Conservation (phyloP, 2,113 vertebrate genomes). For the Micronycteris hirsuta region DNA sequence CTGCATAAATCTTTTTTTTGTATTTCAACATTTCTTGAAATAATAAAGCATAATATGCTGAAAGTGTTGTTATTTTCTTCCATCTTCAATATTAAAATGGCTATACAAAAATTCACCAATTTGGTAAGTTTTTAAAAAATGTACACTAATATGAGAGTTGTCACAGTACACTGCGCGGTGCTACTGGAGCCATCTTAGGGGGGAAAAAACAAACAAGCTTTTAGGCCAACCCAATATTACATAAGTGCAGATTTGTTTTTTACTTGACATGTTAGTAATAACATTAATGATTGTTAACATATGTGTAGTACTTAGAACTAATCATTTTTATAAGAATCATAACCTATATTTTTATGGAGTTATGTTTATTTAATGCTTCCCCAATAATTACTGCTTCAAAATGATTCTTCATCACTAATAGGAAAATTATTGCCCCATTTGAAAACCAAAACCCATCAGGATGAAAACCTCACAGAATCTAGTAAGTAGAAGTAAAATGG, state of each 20-base stretch:
- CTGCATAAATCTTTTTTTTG: too few species aligned
- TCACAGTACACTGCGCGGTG: too few species aligned
- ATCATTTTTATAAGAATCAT: constrained; percentile 36
- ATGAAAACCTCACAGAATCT: not conserved
- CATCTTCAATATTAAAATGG: too few species aligned
- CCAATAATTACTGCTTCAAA: constrained; percentile 26
- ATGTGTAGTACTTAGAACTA: constrained; percentile 36
- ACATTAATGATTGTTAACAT: constrained; percentile 40
- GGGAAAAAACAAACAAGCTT: too few species aligned
- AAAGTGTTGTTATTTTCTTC: too few species aligned
- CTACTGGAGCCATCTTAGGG: too few species aligned
- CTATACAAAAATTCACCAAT: too few species aligned
- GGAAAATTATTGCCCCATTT: not conserved
- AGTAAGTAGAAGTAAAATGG: not conserved
- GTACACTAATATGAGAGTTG: too few species aligned
- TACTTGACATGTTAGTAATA: not conserved
- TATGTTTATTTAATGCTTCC: not conserved
- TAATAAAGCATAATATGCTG: too few species aligned
- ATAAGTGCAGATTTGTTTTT: not conserved
- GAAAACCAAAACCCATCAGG: not conserved
- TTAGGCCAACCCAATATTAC: too few species aligned
- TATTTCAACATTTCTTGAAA: too few species aligned
- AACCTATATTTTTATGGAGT: constrained; percentile 9
- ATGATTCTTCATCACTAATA: not conserved
- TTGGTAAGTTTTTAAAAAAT: too few species aligned